phyloP scores from a whole-genome alignment of 2,797 vertebrate species.

The Chrysocyon brachyurus region DNA sequence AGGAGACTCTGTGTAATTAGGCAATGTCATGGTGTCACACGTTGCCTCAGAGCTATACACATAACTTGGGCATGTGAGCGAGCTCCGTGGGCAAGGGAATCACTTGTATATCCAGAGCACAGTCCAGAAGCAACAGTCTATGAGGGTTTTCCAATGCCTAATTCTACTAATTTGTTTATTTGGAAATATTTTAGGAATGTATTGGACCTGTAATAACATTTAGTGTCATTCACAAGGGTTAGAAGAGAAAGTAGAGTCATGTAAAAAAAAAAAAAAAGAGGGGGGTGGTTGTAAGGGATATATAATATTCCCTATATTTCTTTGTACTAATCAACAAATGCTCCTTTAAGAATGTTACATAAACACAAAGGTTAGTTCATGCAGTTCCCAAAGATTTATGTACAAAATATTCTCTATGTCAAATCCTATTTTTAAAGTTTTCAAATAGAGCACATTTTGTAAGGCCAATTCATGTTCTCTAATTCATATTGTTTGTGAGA shows the following conservation, averaged over 20 bases:
- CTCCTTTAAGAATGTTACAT: slow-evolving; percentile 23
- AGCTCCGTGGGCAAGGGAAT: background rate
- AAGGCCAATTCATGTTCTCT: slow-evolving; percentile 20
- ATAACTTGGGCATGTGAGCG: slow-evolving; percentile 1
- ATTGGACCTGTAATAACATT: background rate
- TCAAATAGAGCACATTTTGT: background rate
- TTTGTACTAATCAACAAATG: background rate
- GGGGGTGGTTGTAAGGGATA: background rate
- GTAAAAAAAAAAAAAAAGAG: background rate
- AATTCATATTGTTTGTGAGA: slow-evolving; percentile 4
- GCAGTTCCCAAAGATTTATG: background rate
- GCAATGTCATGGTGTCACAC: background rate
- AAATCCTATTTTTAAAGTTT: slow-evolving; percentile 43
- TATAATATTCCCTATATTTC: background rate
- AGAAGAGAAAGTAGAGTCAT: slow-evolving; percentile 43
- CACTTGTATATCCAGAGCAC: background rate
- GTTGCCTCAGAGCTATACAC: background rate
- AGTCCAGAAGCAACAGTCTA: background rate
- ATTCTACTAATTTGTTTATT: slow-evolving; percentile 22
- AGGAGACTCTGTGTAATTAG: background rate
- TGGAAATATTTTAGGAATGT: slow-evolving; percentile 60
- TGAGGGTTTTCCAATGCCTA: background rate
- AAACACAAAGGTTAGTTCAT: background rate
- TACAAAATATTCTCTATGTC: slow-evolving; percentile 12
- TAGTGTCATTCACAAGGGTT: background rate